Evolutionary conservation across 64 coral and sea anemone species (phyloP), one percentile per base, ranked within the genome.

Genomic region (Montipora sp.): DNA sequence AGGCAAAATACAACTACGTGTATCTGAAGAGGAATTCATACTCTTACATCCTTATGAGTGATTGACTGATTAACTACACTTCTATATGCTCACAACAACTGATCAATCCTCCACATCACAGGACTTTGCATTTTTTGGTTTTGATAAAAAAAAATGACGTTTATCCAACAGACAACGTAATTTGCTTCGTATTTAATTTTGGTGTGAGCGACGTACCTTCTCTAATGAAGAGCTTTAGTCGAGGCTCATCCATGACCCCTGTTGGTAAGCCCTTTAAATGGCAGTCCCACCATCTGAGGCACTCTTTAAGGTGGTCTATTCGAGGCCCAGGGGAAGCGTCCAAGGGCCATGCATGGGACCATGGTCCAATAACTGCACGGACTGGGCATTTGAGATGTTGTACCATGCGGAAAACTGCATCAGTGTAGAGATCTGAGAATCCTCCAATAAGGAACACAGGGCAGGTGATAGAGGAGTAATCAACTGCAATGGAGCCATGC

Each of bases 371-470:
- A 2, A 96, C 49, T 0, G 83, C 77, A 51, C 69, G 87, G 16
- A 93, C 48, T n/a, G 88, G 92, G 14, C 95, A 90, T 63, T 89
- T 87, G 3, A 91, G 77, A 45, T 94, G 51, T 53, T 96, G 87
- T 8, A 79, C 88, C 95, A 96, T 96, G n/a, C 92, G 95, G 76
- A 96, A 96, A 50, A 94, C 76, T 19, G 88, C 51, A 51, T 94
- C 89, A 14, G 81, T 78, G 81, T 96, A 96, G 14, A 90, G 47
- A 46, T 96, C 95, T 12, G 75, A 48, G 88, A 89, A 96, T 47
- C 95, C 95, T 1, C 95, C 95, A 58, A 96, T 90, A 11, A 96
- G 77, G 9, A 94, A 87, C 5, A 96, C 79, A 2, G 87, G 92
- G 43, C 95, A 94, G 6, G 48, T 61, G 47, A 96, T 76, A 11